Evolutionary conservation across 2,797 vertebrate genomes (phyloP).

Genomic region (Cebuella pygmaea): DNA sequence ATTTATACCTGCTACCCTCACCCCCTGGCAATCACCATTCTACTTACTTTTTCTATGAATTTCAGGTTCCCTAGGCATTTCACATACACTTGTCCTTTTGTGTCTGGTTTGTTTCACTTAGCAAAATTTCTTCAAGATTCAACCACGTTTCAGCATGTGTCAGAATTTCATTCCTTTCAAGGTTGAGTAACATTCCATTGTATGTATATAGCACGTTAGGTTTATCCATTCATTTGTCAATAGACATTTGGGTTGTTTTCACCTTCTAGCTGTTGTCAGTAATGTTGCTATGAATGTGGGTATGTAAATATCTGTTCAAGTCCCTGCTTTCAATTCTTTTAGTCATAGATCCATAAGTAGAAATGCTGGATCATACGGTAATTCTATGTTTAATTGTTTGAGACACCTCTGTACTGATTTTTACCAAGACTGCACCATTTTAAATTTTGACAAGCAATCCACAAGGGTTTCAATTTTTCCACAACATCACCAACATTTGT

Average conservation of each 20-base stretch:
- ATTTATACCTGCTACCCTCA: fast-evolving
- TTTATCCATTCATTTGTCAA: neutral
- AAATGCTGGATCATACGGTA: neutral
- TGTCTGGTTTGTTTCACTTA: neutral
- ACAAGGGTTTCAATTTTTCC: neutral
- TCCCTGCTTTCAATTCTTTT: neutral
- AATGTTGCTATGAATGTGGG: neutral
- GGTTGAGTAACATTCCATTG: neutral
- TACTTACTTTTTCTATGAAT: neutral
- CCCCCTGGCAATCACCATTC: neutral
- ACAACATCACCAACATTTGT: neutral
- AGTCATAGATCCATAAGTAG: neutral
- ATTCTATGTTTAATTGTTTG: neutral
- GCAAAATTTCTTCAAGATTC: neutral
- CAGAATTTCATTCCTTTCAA: neutral
- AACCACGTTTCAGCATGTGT: neutral
- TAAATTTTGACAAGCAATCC: neutral
- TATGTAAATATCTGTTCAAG: neutral
- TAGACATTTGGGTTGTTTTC: neutral
- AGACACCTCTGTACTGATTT: neutral
- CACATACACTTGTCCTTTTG: neutral
- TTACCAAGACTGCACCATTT: neutral
- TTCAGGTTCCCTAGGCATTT: neutral
- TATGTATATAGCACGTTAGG: neutral
- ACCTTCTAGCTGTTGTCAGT: neutral